Evolutionary conservation across 2,888 invertebrate species (phyloP).

Genomic region (Gymnoscelis rufifasciata): DNA sequence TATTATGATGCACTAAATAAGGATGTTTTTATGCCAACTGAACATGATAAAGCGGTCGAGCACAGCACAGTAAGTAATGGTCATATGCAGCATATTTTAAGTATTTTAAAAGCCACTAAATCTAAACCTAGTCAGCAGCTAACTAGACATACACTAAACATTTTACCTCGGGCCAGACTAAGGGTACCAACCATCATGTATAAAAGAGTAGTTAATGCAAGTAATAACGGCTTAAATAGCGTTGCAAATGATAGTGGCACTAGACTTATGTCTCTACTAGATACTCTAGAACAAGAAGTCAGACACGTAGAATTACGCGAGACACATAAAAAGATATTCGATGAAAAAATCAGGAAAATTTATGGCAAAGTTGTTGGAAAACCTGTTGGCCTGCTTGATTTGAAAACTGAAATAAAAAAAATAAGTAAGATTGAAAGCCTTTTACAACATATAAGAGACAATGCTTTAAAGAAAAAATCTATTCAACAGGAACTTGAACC

Average conservation of each 20-base stretch:
- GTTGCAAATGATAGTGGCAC: conserved; percentile 38
- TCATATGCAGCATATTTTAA: background rate
- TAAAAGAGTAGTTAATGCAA: conserved; percentile 23
- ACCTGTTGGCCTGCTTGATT: conserved; percentile 16
- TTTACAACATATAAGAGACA: conserved; percentile 6
- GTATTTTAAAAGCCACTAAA: conserved; percentile 13
- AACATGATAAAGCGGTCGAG: background rate
- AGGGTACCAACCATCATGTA: conserved; percentile 32
- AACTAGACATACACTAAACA: conserved; percentile 4
- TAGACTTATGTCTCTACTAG: conserved; percentile 47
- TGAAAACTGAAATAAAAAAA: conserved; percentile 10
- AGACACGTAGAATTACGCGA: conserved; percentile 46
- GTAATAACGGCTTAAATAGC: conserved; percentile 22
- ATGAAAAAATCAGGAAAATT: conserved; percentile 57
- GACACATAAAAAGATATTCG: conserved; percentile 49
- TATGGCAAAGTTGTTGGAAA: conserved; percentile 46
- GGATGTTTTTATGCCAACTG: no score
- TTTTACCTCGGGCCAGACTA: no score
- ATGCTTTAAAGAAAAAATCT: conserved; percentile 9
- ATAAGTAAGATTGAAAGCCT: background rate
- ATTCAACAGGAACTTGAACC: conserved; percentile 16
- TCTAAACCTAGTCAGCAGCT: background rate
- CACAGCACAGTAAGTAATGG: background rate
- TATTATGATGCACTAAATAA: no score
- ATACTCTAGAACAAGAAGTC: conserved; percentile 54